Base-by-base conservation (phyloP, 2,113 vertebrate genomes). In the Rhodinocichla rosea region DNA sequence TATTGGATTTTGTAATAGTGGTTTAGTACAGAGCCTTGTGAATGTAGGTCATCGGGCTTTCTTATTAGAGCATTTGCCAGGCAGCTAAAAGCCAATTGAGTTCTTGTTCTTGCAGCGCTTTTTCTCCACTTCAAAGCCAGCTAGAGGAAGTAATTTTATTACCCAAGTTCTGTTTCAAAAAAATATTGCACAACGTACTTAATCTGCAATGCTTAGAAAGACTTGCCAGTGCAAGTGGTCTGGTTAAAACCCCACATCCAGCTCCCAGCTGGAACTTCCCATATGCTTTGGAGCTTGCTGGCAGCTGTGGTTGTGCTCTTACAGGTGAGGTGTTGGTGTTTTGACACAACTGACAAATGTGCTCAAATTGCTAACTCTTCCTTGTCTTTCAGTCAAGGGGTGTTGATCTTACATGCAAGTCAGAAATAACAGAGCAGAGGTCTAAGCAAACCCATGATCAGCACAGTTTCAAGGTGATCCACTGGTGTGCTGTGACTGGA, bases 1-100 rank as follows among this genome's bases (percentile, higher is more conserved):
- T 96, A 94, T 92, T 97, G 92, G 94, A 90, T 96, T 97, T 96
- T 95, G 87, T 95, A 95, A 95, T 73, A 94, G 93, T 89, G 87
- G 81, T 97, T 92, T 91, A 95, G 67, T 83, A 74, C 70, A 90
- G 89, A 91, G 78, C 84, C 91, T 91, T 87, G 62, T 94, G 94
- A 95, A 96, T 97, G 85, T 96, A 95, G 95, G 94, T 95, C 96
- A 95, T 87, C 21, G 3, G 94, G 77, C 83, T 93, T 88, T 91
- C 94, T 95, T 95, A 86, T 92, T 90, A 95, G 84, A 92, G 94
- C 80, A 6, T 93, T 90, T 94, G 79, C 87, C 70, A 94, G 83
- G 76, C 87, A 93, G 85, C 92, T 95, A 96, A 95, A 96, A 89
- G 83, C 92, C 95, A 95, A 63, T 81, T 85, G 94, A 93, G 71